These are phyloP conservation scores for Paraescarpia echinospica DNA, from an alignment of 1,140 invertebrate genomes.

Conservation along the genomic window DNA sequence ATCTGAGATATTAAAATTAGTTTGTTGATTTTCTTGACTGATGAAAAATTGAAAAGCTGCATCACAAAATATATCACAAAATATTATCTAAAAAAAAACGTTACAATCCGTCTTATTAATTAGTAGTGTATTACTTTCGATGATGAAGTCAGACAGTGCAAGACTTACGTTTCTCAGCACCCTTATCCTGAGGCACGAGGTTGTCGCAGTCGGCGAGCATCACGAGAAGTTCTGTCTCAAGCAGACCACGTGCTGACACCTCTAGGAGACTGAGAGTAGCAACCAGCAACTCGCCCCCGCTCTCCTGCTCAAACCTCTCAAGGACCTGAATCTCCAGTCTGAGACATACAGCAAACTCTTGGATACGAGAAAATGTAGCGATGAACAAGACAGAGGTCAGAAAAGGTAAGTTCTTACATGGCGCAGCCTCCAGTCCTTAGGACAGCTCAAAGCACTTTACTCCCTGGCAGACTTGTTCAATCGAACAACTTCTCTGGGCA, in stretches of 20 bases:
- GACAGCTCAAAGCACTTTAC: too few species aligned
- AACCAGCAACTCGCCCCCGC: slow-evolving; percentile 45
- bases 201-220: slow-evolving; percentile 22
- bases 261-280: slow-evolving; percentile 53
- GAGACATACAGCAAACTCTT: slow-evolving; percentile 25
- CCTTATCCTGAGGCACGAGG: slow-evolving; percentile 12
- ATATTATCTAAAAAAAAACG: neutral
- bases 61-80: neutral
- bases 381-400: too few species aligned
- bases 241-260: slow-evolving; percentile 48
- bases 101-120: neutral
- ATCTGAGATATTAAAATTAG: too few species aligned
- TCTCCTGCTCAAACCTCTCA: slow-evolving; percentile 44
- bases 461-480: too few species aligned
- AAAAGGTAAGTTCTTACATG: too few species aligned
- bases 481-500: too few species aligned
- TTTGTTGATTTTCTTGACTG: too few species aligned
- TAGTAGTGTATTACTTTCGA: neutral
- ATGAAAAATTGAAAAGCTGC: too few species aligned
- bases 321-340: slow-evolving; percentile 50
- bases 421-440: too few species aligned
- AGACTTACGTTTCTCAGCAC: slow-evolving; percentile 9
- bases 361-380: neutral
- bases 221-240: slow-evolving; percentile 47
- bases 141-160: neutral